Evolutionary conservation across 2,888 invertebrate genomes (phyloP), one percentile per base, ranked within the genome.

Genomic region (Fragum whitleyi): DNA sequence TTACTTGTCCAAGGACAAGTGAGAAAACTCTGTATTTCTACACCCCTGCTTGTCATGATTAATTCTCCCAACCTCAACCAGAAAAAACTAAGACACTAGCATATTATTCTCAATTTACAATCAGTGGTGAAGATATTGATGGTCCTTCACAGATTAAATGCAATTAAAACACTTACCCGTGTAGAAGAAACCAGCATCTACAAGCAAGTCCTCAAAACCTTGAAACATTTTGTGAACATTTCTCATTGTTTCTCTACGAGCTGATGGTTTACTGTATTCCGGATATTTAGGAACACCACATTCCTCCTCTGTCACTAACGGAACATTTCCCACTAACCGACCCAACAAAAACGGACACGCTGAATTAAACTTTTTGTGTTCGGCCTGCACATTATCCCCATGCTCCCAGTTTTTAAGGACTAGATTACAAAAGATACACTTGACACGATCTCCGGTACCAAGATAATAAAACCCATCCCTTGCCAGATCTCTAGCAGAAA

Each of bases 181-280:
- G 71, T 86, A 87, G 67, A 79, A 87, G 67, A 87, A 87, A 5
- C 87, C 87, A 61, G 87, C 87, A 32, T 79, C 79, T 23, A 81
- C 79, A 26, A 87, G 65, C 19, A 76, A 65, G 39, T 82, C 61
- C 1, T 78, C 71, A 68, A 51, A 68, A 47, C 83, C 83, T 47
- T 23, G 69, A 26, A 86, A 68, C 7, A 74, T 19, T 2, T 53
- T 42, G 57, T 81, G 81, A 65, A 76, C 74, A 14, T 68, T 36
- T 55, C 47, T 32, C 70, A 77, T 83, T 1, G 87, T 68, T 16
- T 77, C 81, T 53, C 70, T 62, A 36, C 87, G 69, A 26, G 74
- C 71, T n/a, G 69, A 79, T 16, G 75, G 71, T 28, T 78, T 74
- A 72, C 79, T 75, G 55, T 83, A 84, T 55, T 80, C 76, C 0